Evolutionary conservation across 2,113 vertebrate genomes (phyloP), one percentile per base, ranked within the genome.

Genomic region (Protomyctophum bolini): DNA sequence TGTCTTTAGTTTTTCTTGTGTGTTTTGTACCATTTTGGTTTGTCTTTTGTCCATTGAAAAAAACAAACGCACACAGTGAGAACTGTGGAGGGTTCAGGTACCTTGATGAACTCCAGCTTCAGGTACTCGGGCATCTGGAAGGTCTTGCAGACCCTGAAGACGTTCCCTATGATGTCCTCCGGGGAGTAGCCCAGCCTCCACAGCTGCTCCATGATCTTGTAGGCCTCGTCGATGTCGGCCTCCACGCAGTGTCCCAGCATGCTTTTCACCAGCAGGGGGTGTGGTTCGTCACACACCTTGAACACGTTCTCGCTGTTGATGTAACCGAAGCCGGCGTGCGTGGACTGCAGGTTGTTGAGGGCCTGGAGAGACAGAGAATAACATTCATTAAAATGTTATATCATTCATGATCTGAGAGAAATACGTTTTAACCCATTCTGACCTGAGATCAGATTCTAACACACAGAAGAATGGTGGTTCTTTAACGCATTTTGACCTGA

Each of bases 301-400:
- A 99, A 99, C 7, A 99, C 98, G 0, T 98, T 99, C 83, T 98
- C 96, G 41, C 98, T 98, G 94, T 96, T 98, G 87, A 99, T 94
- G 79, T 93, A 96, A 68, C 96, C 96, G 73, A 99, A 99, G 66
- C 98, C 98, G 0, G 96, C 91, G 89, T 96, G 87, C 0, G 98
- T 99, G 12, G 98, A 99, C 91, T 99, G 98, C 72, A 99, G 70
- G 86, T 98, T 99, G 92, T 99, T 99, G 70, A 99, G 73, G 0
- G 97, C 98, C 98, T 99, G 85, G 2, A 58, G 8, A 70, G 1
- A 28, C 0, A 59, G 5, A 56, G 4, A 21, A 21, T 21, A 21
- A 21, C 21, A 21, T 21, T 21, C 2, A 1, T 21, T 21, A n/a
- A n/a, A n/a, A n/a, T n/a, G n/a, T 21, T 21, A 21, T 21, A 21